These are phyloP conservation scores for Myiothlypis coronata DNA, from an alignment of 2,797 vertebrate species.

Conservation along the genomic window DNA sequence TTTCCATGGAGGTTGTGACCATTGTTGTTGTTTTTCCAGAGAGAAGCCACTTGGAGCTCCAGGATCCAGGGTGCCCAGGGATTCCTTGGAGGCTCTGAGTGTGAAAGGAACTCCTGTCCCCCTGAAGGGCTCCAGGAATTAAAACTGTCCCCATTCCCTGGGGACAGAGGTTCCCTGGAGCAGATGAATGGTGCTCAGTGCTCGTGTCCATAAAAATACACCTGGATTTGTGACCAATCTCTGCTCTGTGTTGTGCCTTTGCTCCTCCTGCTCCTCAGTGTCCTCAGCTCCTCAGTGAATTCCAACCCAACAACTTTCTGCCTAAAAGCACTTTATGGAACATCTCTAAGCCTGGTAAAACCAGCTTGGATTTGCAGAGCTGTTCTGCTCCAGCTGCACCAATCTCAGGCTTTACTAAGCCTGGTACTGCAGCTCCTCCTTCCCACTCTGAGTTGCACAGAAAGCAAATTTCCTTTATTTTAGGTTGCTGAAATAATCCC, in stretches of 20 bases:
- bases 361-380: not conserved
- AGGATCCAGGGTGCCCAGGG: slow-evolving; percentile 16
- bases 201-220: not conserved
- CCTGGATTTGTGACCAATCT: slow-evolving; percentile 63
- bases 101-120: slow-evolving; percentile 69
- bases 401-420: not conserved
- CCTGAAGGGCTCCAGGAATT: slow-evolving; percentile 76
- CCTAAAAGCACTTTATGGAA: slow-evolving; percentile 51
- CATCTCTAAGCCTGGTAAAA: not conserved
- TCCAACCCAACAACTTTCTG: not conserved
- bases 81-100: slow-evolving; percentile 63
- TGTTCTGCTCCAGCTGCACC: not conserved
- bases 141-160: slow-evolving; percentile 63
- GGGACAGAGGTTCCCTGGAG: slow-evolving; percentile 21
- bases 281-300: not conserved
- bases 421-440: not conserved
- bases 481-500: not conserved
- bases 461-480: not conserved
- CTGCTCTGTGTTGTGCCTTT: slow-evolving; percentile 40
- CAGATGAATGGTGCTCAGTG: slow-evolving; percentile 62
- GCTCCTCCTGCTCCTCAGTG: slow-evolving; percentile 16
- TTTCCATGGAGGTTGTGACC: not conserved
- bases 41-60: slow-evolving; percentile 63
- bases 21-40: slow-evolving; percentile 64
- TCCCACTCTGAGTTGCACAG: not conserved